phyloP scores from a whole-genome alignment of 2,113 vertebrate genomes.

The Hemiscyllium ocellatum region DNA sequence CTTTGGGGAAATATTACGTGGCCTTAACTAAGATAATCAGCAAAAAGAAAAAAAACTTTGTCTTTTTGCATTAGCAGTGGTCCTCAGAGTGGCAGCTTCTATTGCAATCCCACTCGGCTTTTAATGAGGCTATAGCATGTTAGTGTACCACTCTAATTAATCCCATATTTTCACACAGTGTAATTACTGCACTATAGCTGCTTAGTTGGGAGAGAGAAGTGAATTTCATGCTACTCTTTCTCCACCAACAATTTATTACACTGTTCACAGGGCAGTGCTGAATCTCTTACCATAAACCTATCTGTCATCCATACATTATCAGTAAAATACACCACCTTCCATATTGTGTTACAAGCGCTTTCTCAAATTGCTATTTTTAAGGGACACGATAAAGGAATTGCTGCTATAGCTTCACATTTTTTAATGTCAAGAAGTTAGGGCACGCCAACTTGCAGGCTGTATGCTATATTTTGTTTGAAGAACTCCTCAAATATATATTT shows the following conservation, averaged over 20 bases:
- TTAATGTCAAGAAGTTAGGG: conserved; percentile 70
- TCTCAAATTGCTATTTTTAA: conserved; percentile 95
- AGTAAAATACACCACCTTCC: conserved; percentile 84
- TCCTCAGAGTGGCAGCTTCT: conserved; percentile 72
- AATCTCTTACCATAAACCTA: conserved; percentile 80
- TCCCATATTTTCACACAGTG: conserved; percentile 81
- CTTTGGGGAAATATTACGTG: conserved; percentile 70
- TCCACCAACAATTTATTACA: conserved; percentile 66
- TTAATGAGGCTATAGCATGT: conserved; percentile 81
- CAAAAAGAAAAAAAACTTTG: conserved; percentile 69
- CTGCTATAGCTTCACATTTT: conserved; percentile 87
- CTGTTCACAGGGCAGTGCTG: conserved; percentile 60
- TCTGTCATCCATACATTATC: conserved; percentile 94
- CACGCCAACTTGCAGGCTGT: conserved; percentile 46
- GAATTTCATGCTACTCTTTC: conserved; percentile 57
- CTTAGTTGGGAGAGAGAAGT: conserved; percentile 62
- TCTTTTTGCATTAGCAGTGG: conserved; percentile 74
- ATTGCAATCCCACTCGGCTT: conserved; percentile 66
- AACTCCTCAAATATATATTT: neutral
- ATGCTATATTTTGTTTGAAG: neutral
- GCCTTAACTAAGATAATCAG: conserved; percentile 83
- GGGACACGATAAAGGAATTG: conserved; percentile 92
- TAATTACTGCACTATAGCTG: conserved; percentile 75
- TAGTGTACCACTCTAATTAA: conserved; percentile 82
- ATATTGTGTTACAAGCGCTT: conserved; percentile 85